Evolutionary conservation across 2,113 vertebrate genomes (phyloP), one percentile per base, ranked within the genome.

Genomic region (Rattus rattus): DNA sequence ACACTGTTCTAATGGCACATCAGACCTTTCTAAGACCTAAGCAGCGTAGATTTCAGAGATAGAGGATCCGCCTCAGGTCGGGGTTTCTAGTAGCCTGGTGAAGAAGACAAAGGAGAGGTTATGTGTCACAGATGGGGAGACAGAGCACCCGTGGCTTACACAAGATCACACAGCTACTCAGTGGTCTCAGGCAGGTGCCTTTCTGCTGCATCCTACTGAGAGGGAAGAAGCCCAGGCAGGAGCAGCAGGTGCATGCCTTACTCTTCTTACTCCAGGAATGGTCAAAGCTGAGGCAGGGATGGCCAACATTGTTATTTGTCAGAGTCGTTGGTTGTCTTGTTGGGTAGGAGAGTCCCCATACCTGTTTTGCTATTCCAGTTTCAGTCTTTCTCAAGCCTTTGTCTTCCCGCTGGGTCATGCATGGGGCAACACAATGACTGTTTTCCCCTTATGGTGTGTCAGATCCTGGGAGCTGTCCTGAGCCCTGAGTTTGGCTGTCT

Each of bases 91-190:
- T 28, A 81, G 47, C 76, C 89, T 88, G 28, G 75, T 85, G 75
- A 94, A 94, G 86, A 77, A 97, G 94, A 28, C 9, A 19, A 61
- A n/a, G 61, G 65, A 86, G 94, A 94, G 72, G 76, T 84, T 30
- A 67, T 7, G 36, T 79, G 61, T 91, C 95, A 86, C 54, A 91
- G 61, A 88, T 5, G 89, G 89, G 72, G 79, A 92, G 94, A 93
- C 56, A 28, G 69, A 93, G 67, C 28, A 19, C 84, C 85, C 67
- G 94, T 96, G 97, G 93, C 96, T 98, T 97, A 94, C 91, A 5
- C 96, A 98, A 97, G 96, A 93, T 97, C 97, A 98, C 96, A 98
- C 97, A 96, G 91, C 96, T 97, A 95, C 91, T 98, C 89, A 81
- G 89, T 96, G 97, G 96, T 95, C 79, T 87, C 39, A 89, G 95